Base-by-base conservation (phyloP, 2,797 vertebrate species). In the Pelobates cultripes region DNA sequence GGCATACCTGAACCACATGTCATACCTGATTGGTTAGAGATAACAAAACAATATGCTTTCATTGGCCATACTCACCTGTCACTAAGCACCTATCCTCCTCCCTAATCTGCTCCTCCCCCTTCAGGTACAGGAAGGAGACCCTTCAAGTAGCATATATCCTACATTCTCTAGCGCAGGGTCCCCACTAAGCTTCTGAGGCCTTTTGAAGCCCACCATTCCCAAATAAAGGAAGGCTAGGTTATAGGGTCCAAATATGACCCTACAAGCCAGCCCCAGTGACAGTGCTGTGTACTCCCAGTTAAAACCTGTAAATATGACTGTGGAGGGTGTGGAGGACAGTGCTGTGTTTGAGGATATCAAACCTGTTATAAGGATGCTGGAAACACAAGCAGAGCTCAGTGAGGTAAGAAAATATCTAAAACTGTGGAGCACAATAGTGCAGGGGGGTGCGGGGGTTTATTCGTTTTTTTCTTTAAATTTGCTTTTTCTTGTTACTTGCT, bases 281-380 rank as follows among this genome's bases (percentile, higher is more conserved):
- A 77, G 93, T 55, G 91, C 90, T 17, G 95, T 96, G 9, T 94
- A 97, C 77, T 92, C 95, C 1, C 95, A 94, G 70, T 94, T 97
- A 64, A 96, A 95, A 84, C 95, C 96, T 1, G 94, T 97, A 75
- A 85, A 89, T 88, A 94, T 97, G 95, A 92, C 95, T 2, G 90
- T 90, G 80, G 95, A 95, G 51, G 87, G 91, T 0, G 79, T 79
- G 0, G 96, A 97, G 85, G 96, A 97, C 76, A 15, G 89, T 73
- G 91, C 94, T 0, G 96, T 97, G 86, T 97, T 97, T 43, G 96
- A 96, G 88, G 96, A 97, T 92, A 94, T 96, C 89, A 97, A 97
- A 86, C 90, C 93, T 67, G 87, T 84, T 64, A 84, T 93, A 85
- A 94, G 95, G 89, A 73, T 89, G 76, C 72, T 85, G 77, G 86